These are phyloP conservation scores for Pycnonotus jocosus DNA, from an alignment of 2,113 vertebrate genomes.

Conservation along the genomic window DNA sequence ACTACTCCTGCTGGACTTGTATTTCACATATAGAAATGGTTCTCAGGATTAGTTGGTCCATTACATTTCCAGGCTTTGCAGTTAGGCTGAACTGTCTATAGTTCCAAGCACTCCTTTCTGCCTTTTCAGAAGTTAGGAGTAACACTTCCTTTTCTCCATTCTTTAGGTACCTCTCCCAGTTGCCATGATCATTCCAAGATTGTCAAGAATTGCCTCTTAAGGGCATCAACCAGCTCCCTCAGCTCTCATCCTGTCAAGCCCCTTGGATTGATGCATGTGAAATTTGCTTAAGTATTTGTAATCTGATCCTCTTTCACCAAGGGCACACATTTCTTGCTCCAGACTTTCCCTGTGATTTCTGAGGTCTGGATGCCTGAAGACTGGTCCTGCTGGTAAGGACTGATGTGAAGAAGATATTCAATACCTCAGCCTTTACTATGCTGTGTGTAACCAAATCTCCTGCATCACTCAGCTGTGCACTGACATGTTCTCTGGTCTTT, in stretches of 20 bases:
- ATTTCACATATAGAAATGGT: not conserved
- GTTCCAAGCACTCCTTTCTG: not conserved
- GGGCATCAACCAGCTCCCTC: not conserved
- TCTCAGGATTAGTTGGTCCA: not conserved
- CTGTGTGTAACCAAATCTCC: not conserved
- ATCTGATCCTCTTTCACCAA: not conserved
- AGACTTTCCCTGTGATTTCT: not conserved
- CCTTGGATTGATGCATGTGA: fast-evolving
- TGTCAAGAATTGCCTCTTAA: not conserved
- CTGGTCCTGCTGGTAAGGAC: not conserved
- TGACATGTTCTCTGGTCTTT: not conserved
- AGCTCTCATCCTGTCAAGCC: not conserved
- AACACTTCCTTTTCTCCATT: not conserved
- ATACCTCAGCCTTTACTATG: not conserved
- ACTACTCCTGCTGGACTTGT: not conserved
- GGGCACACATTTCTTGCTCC: fast-evolving
- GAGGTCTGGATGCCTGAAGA: not conserved
- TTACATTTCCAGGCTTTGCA: not conserved
- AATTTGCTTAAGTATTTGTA: not conserved
- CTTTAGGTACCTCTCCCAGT: not conserved
- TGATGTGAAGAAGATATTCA: not conserved
- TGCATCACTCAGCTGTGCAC: not conserved
- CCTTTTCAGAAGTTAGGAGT: not conserved
- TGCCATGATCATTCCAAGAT: not conserved
- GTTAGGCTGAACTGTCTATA: not conserved